A percentile compares a stretch with the other conserved stretches of the same genome.
These are phyloP conservation scores for Agrochola circellaris DNA, from an alignment of 2,888 invertebrate species.

Conservation along the genomic window DNA sequence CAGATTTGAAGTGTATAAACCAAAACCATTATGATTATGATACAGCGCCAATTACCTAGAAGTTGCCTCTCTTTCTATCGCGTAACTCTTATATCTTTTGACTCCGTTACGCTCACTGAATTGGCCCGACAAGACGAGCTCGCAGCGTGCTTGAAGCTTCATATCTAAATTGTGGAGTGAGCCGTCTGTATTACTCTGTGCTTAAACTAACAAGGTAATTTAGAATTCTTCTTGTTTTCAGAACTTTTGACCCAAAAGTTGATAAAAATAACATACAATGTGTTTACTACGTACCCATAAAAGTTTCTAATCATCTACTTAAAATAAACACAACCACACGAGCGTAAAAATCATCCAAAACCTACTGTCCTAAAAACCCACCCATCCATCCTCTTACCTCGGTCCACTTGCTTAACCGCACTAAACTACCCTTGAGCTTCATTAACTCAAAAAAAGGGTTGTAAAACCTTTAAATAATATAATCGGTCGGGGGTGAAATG, in stretches of 20 bases:
- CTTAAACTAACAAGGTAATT: too few species aligned
- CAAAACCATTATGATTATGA: too few species aligned
- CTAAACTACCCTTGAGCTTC: constrained; percentile 40
- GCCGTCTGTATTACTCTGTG: too few species aligned
- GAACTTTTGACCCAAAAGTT: not conserved
- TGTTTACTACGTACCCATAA: not conserved
- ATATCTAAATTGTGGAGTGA: too few species aligned
- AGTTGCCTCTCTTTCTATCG: too few species aligned
- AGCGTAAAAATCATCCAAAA: constrained; percentile 17
- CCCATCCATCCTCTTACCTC: constrained; percentile 39
- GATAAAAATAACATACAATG: not conserved
- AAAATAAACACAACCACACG: not conserved
- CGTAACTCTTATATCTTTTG: too few species aligned
- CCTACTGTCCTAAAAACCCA: constrained; percentile 27
- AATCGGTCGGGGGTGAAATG: constrained; percentile 23
- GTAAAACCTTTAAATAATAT: constrained; percentile 30
- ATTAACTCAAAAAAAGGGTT: constrained; percentile 39
- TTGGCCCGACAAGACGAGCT: too few species aligned
- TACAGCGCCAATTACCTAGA: too few species aligned
- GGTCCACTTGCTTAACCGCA: constrained; percentile 29
- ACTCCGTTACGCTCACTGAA: too few species aligned
- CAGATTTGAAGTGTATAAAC: too few species aligned
- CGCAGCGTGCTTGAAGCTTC: too few species aligned
- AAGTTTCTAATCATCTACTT: not conserved
- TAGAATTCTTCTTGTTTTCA: too few species aligned